These are phyloP conservation scores for Aspiorhynchus laticeps DNA, from an alignment of 2,113 vertebrate genomes.

Conservation along the genomic window DNA sequence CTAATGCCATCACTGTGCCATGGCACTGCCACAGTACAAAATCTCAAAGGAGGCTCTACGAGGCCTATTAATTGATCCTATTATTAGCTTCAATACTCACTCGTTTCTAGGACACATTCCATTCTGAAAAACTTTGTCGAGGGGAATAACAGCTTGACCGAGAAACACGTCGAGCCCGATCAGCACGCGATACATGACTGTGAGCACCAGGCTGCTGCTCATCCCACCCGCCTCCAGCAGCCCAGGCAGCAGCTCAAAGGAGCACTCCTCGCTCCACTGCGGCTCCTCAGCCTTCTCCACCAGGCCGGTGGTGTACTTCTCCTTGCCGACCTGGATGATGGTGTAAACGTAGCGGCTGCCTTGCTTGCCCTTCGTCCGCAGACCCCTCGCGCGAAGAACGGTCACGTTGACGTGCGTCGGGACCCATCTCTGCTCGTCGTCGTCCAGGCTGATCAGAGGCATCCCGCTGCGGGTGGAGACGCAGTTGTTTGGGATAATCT, in stretches of 20 bases:
- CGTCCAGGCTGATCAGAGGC: slow-evolving; percentile 61
- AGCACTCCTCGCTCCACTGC: slow-evolving; percentile 88
- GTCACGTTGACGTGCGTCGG: slow-evolving; percentile 95
- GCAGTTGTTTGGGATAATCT: slow-evolving; percentile 35
- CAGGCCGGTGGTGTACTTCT: slow-evolving; percentile 91
- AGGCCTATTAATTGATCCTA: neutral
- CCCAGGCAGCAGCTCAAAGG: slow-evolving; percentile 90
- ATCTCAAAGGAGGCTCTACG: neutral
- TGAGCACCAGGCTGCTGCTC: slow-evolving; percentile 81
- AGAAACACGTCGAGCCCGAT: slow-evolving; percentile 93
- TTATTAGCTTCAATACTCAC: slow-evolving; percentile 75
- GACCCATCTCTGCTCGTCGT: slow-evolving; percentile 86
- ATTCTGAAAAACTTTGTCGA: slow-evolving; percentile 80
- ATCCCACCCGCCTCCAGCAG: slow-evolving; percentile 77
- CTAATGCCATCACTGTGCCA: neutral
- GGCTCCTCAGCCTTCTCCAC: slow-evolving; percentile 87
- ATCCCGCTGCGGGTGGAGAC: slow-evolving; percentile 39
- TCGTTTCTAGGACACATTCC: slow-evolving; percentile 83
- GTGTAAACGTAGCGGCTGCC: slow-evolving; percentile 92
- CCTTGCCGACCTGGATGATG: slow-evolving; percentile 90
- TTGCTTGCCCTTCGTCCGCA: slow-evolving; percentile 89
- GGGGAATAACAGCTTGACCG: slow-evolving; percentile 83
- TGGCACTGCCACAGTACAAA: neutral
- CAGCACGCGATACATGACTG: slow-evolving; percentile 92
- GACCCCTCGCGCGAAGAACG: slow-evolving; percentile 84